phyloP scores from a whole-genome alignment of 2,888 invertebrate genomes.

The Sepiola atlantica region DNA sequence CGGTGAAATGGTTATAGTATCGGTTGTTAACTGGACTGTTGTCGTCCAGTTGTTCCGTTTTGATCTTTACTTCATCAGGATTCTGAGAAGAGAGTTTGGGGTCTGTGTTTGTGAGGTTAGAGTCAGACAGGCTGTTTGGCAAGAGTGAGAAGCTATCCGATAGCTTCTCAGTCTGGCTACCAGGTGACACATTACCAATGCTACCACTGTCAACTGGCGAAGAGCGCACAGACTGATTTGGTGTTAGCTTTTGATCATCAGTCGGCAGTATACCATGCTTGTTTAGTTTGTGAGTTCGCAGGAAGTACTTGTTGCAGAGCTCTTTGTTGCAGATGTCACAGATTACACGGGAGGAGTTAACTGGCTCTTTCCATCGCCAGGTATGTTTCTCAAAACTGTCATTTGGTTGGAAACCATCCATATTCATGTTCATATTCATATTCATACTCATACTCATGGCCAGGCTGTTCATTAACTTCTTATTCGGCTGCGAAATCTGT shows the following conservation, averaged over 20 bases:
- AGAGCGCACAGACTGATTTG: slow-evolving; percentile 41
- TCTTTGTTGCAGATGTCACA: slow-evolving; percentile 75
- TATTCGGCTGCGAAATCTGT: slow-evolving; percentile 36
- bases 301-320: slow-evolving; percentile 75
- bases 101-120: slow-evolving; percentile 43
- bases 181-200: slow-evolving; percentile 37
- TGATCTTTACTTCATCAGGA: not conserved
- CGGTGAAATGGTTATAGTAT: slow-evolving; percentile 58
- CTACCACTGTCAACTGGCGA: slow-evolving; percentile 46
- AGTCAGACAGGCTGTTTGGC: slow-evolving; percentile 45
- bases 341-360: slow-evolving; percentile 69
- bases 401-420: slow-evolving; percentile 49
- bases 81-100: not conserved
- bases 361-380: slow-evolving; percentile 72
- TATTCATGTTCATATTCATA: slow-evolving; percentile 33
- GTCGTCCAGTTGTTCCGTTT: slow-evolving; percentile 40
- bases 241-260: not conserved
- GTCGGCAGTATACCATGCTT: slow-evolving; percentile 72
- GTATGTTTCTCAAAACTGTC: slow-evolving; percentile 61
- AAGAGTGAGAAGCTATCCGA: slow-evolving; percentile 42
- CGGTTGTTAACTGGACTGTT: slow-evolving; percentile 50
- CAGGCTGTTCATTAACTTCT: slow-evolving; percentile 34
- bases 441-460: slow-evolving; percentile 36
- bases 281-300: slow-evolving; percentile 74
- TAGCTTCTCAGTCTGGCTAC: slow-evolving; percentile 45